Base-by-base conservation (phyloP, 2,113 vertebrate species). In the Muscicapa adusta region DNA sequence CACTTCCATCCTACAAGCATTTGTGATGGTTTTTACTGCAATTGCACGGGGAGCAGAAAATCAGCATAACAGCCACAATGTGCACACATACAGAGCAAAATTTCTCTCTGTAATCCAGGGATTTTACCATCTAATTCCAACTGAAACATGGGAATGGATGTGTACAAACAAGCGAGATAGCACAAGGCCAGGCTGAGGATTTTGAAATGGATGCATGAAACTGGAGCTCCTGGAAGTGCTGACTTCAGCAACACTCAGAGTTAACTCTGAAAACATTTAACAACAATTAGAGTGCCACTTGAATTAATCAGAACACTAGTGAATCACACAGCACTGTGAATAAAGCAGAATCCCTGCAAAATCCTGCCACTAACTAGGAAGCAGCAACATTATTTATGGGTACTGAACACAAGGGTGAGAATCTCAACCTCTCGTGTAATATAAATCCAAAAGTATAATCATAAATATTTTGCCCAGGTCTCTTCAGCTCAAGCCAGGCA, bases 171-270 rank as follows among this genome's bases (percentile, higher is more conserved):
- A 40, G 25, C 3, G 31, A 73, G 71, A 33, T 0, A 65, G 15
- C 5, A 0, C 1, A 33, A 45, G 15, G 71, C 36, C 50, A 61
- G 34, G 42, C 66, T 38, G 19, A 38, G 70, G 87, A 67, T 62
- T 70, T 20, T 11, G 16, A 56, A 67, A 78, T 12, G 40, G 31
- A 56, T 38, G 8, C 0, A 0, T 1, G 34, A 80, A 67, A 18
- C 1, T 38, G 29, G 17, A 91, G 29, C 25, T 56, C 23, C 36
- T 29, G 66, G 48, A 50, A 26, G 5, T 40, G 47, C 65, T 71
- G 80, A 50, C 66, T 80, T 31, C 56, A 83, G 61, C 63, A 54
- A 13, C 3, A 8, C 3, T 1, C 14, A 88, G 61, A 78, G 54
- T 6, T 26, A 68, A 56, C 53, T 75, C 45, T 57, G 42, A 45